Conservation (phyloP, 2,888 invertebrate species). For the Drosophila atroscutellata region DNA sequence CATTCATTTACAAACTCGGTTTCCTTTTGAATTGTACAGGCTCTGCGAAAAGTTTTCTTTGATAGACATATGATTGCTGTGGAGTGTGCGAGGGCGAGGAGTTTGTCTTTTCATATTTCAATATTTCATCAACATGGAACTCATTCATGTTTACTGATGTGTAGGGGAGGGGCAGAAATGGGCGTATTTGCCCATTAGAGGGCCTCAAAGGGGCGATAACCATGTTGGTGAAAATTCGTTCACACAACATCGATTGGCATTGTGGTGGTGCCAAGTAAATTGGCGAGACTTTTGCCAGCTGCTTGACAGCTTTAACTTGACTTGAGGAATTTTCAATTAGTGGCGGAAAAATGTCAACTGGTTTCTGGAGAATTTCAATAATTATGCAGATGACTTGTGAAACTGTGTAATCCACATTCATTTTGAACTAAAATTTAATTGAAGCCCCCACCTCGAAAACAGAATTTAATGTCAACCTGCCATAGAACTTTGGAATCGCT, state of each 20-base stretch:
- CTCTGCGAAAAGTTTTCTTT: slow-evolving; percentile 35
- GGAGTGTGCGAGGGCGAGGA: slow-evolving; percentile 30
- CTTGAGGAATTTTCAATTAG: slow-evolving; percentile 75
- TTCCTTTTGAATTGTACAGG: slow-evolving; percentile 31
- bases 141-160: slow-evolving; percentile 51
- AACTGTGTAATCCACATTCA: slow-evolving; percentile 59
- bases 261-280: slow-evolving; percentile 30
- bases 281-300: slow-evolving; percentile 48
- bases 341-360: slow-evolving; percentile 63
- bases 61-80: slow-evolving; percentile 71
- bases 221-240: slow-evolving; percentile 49
- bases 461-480: slow-evolving; percentile 47
- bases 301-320: slow-evolving; percentile 42
- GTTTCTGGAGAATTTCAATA: slow-evolving; percentile 59
- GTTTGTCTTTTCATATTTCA: slow-evolving; percentile 61
- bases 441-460: slow-evolving; percentile 30
- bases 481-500: slow-evolving; percentile 47
- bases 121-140: slow-evolving; percentile 61
- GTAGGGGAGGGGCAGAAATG: not conserved
- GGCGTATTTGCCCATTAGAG: slow-evolving; percentile 40
- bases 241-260: slow-evolving; percentile 59
- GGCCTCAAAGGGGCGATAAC: slow-evolving; percentile 32
- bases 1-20: not conserved
- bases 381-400: slow-evolving; percentile 71
- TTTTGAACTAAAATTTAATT: slow-evolving; percentile 65